Evolutionary conservation across 2,888 invertebrate species (phyloP).

Genomic region (Cataglyphis livida): DNA sequence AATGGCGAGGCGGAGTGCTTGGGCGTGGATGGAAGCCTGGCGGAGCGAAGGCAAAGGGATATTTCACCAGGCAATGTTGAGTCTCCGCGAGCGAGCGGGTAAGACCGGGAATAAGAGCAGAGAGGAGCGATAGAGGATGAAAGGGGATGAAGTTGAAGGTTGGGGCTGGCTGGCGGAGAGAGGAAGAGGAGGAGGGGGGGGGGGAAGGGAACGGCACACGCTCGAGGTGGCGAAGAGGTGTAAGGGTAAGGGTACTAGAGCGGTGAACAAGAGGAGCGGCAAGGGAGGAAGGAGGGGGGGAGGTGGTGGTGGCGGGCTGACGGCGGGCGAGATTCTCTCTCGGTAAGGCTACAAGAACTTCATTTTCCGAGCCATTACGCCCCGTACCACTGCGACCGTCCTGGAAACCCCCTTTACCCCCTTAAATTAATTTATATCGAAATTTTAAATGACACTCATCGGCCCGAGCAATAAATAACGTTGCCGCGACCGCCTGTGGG

Average conservation of each 20-base stretch:
- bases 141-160: slow-evolving; percentile 57
- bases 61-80: slow-evolving; percentile 73
- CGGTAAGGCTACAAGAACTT: slow-evolving; percentile 82
- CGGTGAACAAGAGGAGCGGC: slow-evolving; percentile 47
- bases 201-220: slow-evolving; percentile 13
- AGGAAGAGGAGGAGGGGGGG: neutral
- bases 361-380: slow-evolving; percentile 85
- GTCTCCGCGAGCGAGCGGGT: slow-evolving; percentile 60
- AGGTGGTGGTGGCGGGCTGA: slow-evolving; percentile 3
- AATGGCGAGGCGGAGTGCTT: slow-evolving; percentile 78
- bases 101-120: slow-evolving; percentile 51
- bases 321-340: slow-evolving; percentile 74
- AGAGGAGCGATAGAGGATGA: slow-evolving; percentile 47
- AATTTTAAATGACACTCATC: slow-evolving; percentile 85
- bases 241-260: slow-evolving; percentile 63
- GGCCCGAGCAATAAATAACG: slow-evolving; percentile 81
- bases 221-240: slow-evolving; percentile 55
- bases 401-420: slow-evolving; percentile 79
- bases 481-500: slow-evolving; percentile 53
- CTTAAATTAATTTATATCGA: slow-evolving; percentile 85
- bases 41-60: slow-evolving; percentile 68
- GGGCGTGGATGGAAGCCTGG: slow-evolving; percentile 67
- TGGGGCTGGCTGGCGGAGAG: slow-evolving; percentile 11
- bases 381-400: slow-evolving; percentile 77
- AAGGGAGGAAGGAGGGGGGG: too few species aligned